Evolutionary conservation across 1,140 invertebrate genomes (phyloP).

Genomic region (Drosophila lacteicornis): DNA sequence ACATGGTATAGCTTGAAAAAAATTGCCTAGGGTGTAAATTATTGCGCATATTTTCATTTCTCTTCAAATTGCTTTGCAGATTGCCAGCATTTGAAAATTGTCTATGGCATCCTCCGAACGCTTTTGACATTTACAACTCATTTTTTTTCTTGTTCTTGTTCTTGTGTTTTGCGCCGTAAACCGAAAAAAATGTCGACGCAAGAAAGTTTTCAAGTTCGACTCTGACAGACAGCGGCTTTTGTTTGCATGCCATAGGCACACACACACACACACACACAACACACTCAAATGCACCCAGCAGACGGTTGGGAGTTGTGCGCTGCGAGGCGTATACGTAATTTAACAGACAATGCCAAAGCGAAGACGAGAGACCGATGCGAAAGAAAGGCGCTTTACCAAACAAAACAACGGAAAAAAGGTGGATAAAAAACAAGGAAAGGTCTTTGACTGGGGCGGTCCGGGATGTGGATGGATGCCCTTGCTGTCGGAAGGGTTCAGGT

Average conservation of each 20-base stretch:
- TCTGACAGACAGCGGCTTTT: slow-evolving; percentile 78
- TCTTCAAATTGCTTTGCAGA: slow-evolving; percentile 80
- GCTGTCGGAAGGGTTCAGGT: slow-evolving; percentile 9
- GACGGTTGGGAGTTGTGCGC: slow-evolving; percentile 54
- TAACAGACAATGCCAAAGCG: slow-evolving; percentile 71
- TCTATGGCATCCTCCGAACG: slow-evolving; percentile 69
- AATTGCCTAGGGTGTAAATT: slow-evolving; percentile 81
- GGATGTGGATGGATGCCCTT: slow-evolving; percentile 29
- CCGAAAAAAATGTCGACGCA: slow-evolving; percentile 64
- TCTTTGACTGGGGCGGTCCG: slow-evolving; percentile 68
- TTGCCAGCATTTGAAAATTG: slow-evolving; percentile 79
- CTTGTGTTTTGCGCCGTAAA: slow-evolving; percentile 13
- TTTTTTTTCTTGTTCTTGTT: slow-evolving; percentile 48
- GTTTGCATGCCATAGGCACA: slow-evolving; percentile 67
- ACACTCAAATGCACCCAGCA: slow-evolving; percentile 32
- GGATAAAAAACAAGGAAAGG: slow-evolving; percentile 62
- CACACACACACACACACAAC: slow-evolving; percentile 28
- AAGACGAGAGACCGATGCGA: slow-evolving; percentile 43
- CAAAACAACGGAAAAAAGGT: slow-evolving; percentile 44
- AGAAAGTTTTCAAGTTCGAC: slow-evolving; percentile 76
- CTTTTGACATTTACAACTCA: slow-evolving; percentile 83
- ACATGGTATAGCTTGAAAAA: slow-evolving; percentile 13
- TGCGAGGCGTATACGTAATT: slow-evolving; percentile 80
- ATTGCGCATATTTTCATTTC: slow-evolving; percentile 82
- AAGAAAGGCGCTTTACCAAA: slow-evolving; percentile 46